Percentiles rank a stretch among this genome's conserved stretches.
phyloP scores from a whole-genome alignment of 2,797 vertebrate species.

The Malurus splendens region DNA sequence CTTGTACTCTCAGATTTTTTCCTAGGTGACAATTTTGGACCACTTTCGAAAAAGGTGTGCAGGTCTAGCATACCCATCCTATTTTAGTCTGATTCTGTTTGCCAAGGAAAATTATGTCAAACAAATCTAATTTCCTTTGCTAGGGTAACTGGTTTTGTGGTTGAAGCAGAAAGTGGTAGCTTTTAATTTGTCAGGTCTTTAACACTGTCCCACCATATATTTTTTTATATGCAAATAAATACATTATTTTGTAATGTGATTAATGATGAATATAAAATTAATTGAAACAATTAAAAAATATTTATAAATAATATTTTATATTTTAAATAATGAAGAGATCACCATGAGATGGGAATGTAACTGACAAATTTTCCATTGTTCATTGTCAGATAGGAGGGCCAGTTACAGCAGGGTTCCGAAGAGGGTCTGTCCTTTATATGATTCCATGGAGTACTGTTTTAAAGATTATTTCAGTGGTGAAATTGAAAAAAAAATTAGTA shows the following conservation, averaged over 20 bases:
- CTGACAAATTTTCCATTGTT: not conserved
- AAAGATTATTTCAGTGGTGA: not conserved
- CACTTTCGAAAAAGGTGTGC: not conserved
- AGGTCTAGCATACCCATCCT: not conserved
- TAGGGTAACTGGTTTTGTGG: not conserved
- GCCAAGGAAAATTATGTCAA: not conserved
- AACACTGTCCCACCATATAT: not conserved
- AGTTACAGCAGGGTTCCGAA: not conserved
- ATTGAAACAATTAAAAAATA: not conserved
- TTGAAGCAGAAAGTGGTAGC: not conserved
- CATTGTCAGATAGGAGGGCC: not conserved
- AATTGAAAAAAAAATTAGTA: not conserved
- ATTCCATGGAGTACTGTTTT: not conserved
- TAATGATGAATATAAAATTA: not conserved
- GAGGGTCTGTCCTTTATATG: not conserved
- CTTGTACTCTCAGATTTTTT: not conserved
- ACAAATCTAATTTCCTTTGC: not conserved
- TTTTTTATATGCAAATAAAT: not conserved
- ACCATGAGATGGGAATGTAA: not conserved
- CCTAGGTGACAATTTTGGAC: not conserved
- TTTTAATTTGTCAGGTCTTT: not conserved
- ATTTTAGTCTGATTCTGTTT: not conserved
- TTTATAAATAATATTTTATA: not conserved
- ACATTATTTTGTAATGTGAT: not conserved
- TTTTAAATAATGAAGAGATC: not conserved